phyloP scores from a whole-genome alignment of 2,797 vertebrate species.

The Arnoldichthys spilopterus region DNA sequence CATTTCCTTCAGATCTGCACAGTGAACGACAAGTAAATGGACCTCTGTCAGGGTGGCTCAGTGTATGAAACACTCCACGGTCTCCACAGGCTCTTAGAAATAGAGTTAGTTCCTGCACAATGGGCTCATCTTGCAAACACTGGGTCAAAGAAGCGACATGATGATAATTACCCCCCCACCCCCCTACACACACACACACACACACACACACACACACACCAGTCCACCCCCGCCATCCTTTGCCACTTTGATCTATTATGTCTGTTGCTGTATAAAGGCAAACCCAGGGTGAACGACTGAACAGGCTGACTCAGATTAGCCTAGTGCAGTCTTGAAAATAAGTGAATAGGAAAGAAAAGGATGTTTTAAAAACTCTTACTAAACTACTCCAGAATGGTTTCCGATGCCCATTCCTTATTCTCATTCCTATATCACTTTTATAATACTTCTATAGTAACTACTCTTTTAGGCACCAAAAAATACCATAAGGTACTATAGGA shows the following conservation, averaged over 20 bases:
- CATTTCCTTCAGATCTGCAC: conserved; percentile 16
- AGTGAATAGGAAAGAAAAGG: conserved; percentile 12
- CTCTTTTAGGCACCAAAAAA: background rate
- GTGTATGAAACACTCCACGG: background rate
- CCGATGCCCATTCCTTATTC: background rate
- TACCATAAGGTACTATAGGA: too few relatives aligned
- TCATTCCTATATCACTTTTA: background rate
- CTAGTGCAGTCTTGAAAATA: conserved; percentile 20
- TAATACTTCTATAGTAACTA: background rate
- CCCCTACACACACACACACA: too few relatives aligned
- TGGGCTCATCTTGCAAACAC: background rate
- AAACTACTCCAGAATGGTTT: background rate
- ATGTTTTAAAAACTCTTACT: background rate
- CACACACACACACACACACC: too few relatives aligned
- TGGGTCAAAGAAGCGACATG: conserved; percentile 37
- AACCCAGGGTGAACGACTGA: conserved; percentile 56
- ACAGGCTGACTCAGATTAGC: conserved; percentile 67
- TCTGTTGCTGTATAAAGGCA: conserved; percentile 64
- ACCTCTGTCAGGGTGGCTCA: conserved; percentile 16
- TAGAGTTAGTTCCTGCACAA: background rate
- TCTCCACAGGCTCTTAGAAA: background rate
- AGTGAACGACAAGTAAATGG: conserved; percentile 13
- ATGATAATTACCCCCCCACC: conserved; percentile 37
- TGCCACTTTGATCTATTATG: conserved; percentile 57
- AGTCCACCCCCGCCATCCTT: conserved; percentile 19